Conservation (phyloP, 30 jellyfish, hydroid and myxozoan species). For the Chrysaora quinquecirrha region DNA sequence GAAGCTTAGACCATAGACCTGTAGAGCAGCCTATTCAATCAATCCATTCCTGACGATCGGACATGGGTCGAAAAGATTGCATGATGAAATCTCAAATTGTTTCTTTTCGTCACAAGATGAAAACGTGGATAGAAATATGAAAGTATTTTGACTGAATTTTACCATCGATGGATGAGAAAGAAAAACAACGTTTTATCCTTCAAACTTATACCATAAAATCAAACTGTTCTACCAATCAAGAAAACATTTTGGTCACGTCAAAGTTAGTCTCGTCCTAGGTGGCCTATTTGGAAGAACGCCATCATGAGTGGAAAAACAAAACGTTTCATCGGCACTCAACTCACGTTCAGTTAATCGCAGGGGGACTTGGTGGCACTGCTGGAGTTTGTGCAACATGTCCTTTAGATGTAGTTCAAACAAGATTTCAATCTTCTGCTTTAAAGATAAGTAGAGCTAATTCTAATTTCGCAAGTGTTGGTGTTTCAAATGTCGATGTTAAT, state of each 20-base stretch:
- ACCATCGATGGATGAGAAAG: no score
- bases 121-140: no score
- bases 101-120: no score
- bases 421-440: slow-evolving; percentile 87
- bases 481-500: slow-evolving; percentile 25
- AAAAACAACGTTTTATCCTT: no score
- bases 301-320: slow-evolving; percentile 38
- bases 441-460: slow-evolving; percentile 65
- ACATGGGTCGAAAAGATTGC: no score
- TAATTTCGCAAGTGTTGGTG: slow-evolving; percentile 62
- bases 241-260: no score
- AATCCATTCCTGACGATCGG: background rate
- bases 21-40: background rate
- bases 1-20: slow-evolving; percentile 10
- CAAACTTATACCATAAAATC: no score
- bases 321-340: slow-evolving; percentile 60
- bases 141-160: no score
- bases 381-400: slow-evolving; percentile 98
- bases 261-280: no score
- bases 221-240: no score
- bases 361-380: slow-evolving; percentile 99
- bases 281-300: no score
- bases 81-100: no score
- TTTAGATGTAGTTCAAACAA: slow-evolving; percentile 96
- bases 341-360: slow-evolving; percentile 84